Percentiles rank a stretch among this genome's conserved stretches.
phyloP scores from a whole-genome alignment of 2,888 invertebrate genomes.

The Ypsolopha sequella region DNA sequence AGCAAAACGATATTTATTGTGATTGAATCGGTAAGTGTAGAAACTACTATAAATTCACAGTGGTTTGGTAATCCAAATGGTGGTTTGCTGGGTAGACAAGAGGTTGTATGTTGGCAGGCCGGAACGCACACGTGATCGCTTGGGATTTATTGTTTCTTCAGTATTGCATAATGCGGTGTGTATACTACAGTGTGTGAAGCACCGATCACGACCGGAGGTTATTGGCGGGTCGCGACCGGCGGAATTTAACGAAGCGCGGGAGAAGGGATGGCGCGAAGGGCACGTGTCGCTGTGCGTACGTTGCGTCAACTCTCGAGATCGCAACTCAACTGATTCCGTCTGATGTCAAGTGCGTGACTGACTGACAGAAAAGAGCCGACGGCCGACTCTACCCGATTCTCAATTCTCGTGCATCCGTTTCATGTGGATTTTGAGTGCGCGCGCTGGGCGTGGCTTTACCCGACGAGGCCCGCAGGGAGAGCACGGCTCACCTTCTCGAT shows the following conservation, averaged over 20 bases:
- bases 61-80: not conserved
- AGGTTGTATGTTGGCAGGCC: not conserved
- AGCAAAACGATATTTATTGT: too few relatives aligned
- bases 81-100: not conserved
- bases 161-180: not conserved
- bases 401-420: constrained; percentile 37
- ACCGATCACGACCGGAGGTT: not conserved
- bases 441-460: constrained; percentile 53
- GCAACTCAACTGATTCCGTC: constrained; percentile 47
- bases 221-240: not conserved
- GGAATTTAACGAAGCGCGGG: constrained; percentile 8
- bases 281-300: constrained; percentile 51
- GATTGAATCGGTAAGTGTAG: not conserved
- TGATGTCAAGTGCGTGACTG: constrained; percentile 49
- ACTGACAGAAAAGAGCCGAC: constrained; percentile 26
- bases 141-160: not conserved
- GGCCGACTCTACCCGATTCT: constrained; percentile 24
- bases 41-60: not conserved
- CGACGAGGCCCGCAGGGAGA: constrained; percentile 48
- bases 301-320: constrained; percentile 47
- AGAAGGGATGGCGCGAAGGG: constrained; percentile 37
- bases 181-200: not conserved
- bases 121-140: not conserved
- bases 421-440: constrained; percentile 57
- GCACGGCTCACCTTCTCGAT: constrained; percentile 24